These are phyloP conservation scores for Himantopus leucocephalus DNA, from an alignment of 2,113 vertebrate genomes.

Conservation along the genomic window DNA sequence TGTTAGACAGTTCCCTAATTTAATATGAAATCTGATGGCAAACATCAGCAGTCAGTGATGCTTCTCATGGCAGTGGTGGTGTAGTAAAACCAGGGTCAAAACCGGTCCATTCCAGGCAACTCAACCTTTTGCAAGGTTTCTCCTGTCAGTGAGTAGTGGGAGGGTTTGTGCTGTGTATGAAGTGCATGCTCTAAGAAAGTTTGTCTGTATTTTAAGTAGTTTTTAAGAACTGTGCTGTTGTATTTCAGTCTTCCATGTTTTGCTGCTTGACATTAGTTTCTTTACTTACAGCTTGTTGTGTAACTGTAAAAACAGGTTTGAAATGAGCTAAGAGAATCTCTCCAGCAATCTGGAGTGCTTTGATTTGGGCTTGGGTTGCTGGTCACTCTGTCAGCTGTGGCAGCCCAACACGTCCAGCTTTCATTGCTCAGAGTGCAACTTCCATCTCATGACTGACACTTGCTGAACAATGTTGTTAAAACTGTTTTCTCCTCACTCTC, in stretches of 20 bases:
- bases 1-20: background rate
- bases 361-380: background rate
- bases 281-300: background rate
- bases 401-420: background rate
- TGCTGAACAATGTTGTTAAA: slow-evolving; percentile 40
- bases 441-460: background rate
- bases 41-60: background rate
- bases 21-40: background rate
- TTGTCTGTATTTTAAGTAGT: background rate
- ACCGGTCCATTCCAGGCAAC: background rate
- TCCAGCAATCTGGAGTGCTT: background rate
- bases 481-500: slow-evolving; percentile 25
- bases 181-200: background rate
- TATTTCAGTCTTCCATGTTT: background rate
- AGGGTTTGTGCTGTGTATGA: background rate
- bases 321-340: background rate
- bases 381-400: background rate
- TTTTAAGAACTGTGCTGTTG: background rate
- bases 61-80: background rate
- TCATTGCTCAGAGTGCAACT: background rate
- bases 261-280: background rate
- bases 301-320: slow-evolving; percentile 3
- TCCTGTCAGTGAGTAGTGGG: background rate
- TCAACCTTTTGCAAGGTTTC: background rate
- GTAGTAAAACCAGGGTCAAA: background rate